A percentile compares a stretch with the other conserved stretches of the same genome.
phyloP scores from a whole-genome alignment of 2,888 invertebrate species.

The Plutella xylostella region DNA sequence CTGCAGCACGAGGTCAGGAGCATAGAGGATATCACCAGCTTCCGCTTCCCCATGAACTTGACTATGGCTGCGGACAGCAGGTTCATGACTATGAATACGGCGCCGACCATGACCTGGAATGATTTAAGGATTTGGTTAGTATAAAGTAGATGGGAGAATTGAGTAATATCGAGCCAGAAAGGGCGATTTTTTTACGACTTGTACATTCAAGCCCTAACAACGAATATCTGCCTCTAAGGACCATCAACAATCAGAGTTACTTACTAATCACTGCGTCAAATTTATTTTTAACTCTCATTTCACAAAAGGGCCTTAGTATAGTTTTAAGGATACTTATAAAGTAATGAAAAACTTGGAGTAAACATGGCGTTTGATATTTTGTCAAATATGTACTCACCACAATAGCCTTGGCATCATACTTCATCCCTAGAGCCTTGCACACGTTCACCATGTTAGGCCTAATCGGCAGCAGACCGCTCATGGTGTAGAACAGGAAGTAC shows the following conservation, averaged over 20 bases:
- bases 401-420: slow-evolving; percentile 46
- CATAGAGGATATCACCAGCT: slow-evolving; percentile 42
- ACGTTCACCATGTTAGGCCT: slow-evolving; percentile 69
- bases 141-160: too few relatives aligned
- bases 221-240: too few relatives aligned
- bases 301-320: too few relatives aligned
- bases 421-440: slow-evolving; percentile 59
- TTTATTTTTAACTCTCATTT: too few relatives aligned
- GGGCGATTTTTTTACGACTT: too few relatives aligned
- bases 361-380: background rate
- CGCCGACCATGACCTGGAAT: slow-evolving; percentile 49
- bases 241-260: too few relatives aligned
- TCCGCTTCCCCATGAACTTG: slow-evolving; percentile 48
- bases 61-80: slow-evolving; percentile 44
- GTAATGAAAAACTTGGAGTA: background rate
- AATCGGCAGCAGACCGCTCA: slow-evolving; percentile 60
- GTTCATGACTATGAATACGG: slow-evolving; percentile 42
- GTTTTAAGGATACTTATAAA: background rate
- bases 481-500: slow-evolving; percentile 64
- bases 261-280: too few relatives aligned
- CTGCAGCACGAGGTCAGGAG: slow-evolving; percentile 38
- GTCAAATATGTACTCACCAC: slow-evolving; percentile 66
- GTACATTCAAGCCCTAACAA: too few relatives aligned
- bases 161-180: too few relatives aligned
- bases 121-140: too few relatives aligned